Percentiles rank a stretch among this genome's conserved stretches.
Conservation (phyloP, 1,140 invertebrate genomes). For the Penaeus indicus region DNA sequence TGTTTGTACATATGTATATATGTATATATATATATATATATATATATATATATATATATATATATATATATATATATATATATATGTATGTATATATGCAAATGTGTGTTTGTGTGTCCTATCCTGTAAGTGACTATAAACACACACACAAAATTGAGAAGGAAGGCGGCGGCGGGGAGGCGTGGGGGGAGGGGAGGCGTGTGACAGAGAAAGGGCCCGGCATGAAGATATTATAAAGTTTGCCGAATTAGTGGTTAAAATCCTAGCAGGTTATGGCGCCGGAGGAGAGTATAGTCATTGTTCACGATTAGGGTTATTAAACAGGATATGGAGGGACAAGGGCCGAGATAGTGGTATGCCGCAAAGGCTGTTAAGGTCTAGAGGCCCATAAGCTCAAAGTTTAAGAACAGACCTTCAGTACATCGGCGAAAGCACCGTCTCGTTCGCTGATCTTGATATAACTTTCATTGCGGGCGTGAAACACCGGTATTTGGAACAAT, state of each 20-base stretch:
- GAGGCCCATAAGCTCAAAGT: not conserved
- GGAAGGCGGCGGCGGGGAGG: not conserved
- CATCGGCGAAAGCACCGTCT: not conserved
- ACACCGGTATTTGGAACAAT: slow-evolving; percentile 54
- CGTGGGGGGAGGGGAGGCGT: not conserved
- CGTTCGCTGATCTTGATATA: slow-evolving; percentile 35
- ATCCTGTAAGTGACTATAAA: no score
- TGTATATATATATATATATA: no score
- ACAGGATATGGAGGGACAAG: slow-evolving; percentile 46
- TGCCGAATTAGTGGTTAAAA: slow-evolving; percentile 52
- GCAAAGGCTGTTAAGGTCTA: not conserved
- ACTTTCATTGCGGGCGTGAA: slow-evolving; percentile 56
- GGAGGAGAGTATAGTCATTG: slow-evolving; percentile 32
- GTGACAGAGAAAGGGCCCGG: not conserved
- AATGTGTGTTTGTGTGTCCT: no score
- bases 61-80: no score
- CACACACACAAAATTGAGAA: not conserved
- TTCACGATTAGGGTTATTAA: slow-evolving; percentile 60
- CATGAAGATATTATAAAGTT: slow-evolving; percentile 36
- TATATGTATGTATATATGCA: no score
- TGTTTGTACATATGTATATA: no score
- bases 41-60: no score
- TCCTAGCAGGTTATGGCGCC: slow-evolving; percentile 37
- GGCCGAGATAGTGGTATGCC: slow-evolving; percentile 6
- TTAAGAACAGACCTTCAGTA: slow-evolving; percentile 19